Conservation (phyloP, 2,888 invertebrate genomes). For the Hydrotaea diabolus region DNA sequence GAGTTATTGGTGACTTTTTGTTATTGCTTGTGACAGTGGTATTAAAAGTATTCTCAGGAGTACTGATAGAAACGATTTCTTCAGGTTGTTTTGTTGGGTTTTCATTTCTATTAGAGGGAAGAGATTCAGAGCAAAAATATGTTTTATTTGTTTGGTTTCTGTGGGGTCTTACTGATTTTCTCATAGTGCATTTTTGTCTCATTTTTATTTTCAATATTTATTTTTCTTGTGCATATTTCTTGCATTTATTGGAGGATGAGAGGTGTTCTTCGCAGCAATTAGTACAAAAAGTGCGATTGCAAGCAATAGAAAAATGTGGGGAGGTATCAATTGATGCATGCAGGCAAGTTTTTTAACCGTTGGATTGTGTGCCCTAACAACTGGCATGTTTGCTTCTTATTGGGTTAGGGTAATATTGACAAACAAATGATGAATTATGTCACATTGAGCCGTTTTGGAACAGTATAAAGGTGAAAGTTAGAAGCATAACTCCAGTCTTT, state of each 20-base stretch:
- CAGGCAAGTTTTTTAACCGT: background rate
- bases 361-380: background rate
- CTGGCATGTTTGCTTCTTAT: too few species aligned
- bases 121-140: too few species aligned
- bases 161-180: background rate
- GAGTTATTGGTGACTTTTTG: too few species aligned
- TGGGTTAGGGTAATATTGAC: background rate
- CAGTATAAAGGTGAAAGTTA: background rate
- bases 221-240: background rate
- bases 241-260: background rate
- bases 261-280: background rate
- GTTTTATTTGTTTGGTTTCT: background rate
- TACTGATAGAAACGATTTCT: too few species aligned
- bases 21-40: too few species aligned
- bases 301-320: background rate
- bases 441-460: too few species aligned
- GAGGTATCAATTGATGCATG: background rate
- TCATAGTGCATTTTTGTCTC: background rate
- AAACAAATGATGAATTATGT: too few species aligned
- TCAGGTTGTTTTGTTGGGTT: too few species aligned
- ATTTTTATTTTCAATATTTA: background rate
- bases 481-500: too few species aligned
- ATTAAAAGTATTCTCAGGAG: too few species aligned
- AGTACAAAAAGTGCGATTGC: background rate
- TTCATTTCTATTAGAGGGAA: too few species aligned